A percentile compares a stretch with the other conserved stretches of the same genome.
phyloP scores from a whole-genome alignment of 2,888 invertebrate genomes.

The Lithophane semibrunnea region DNA sequence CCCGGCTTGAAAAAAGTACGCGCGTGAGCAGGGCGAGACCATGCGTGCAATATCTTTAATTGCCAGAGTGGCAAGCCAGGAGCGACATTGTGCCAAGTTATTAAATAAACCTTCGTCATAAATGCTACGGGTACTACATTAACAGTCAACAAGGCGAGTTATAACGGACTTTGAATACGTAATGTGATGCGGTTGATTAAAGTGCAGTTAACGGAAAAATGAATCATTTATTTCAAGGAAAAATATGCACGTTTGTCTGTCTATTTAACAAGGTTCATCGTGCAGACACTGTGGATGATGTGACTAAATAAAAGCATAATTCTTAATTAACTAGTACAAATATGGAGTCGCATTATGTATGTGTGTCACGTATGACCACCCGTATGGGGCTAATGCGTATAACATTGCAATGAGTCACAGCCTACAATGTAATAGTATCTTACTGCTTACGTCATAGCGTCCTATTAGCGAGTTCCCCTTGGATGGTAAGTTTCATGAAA shows the following conservation, averaged over 20 bases:
- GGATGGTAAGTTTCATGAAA: constrained; percentile 53
- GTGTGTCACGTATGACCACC: constrained; percentile 69
- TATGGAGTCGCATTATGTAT: constrained; percentile 59
- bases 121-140: constrained; percentile 62
- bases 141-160: constrained; percentile 68
- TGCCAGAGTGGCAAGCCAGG: constrained; percentile 53
- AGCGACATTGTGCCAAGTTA: constrained; percentile 56
- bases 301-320: constrained; percentile 39
- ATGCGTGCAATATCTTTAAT: constrained; percentile 68
- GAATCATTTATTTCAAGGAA: constrained; percentile 37
- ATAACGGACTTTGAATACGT: constrained; percentile 70
- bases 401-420: constrained; percentile 70
- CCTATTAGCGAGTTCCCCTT: constrained; percentile 66
- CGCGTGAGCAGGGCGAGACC: constrained; percentile 55
- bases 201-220: constrained; percentile 44
- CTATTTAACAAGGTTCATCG: constrained; percentile 16
- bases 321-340: constrained; percentile 52
- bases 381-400: constrained; percentile 67
- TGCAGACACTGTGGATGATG: constrained; percentile 27
- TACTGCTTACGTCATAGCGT: constrained; percentile 66
- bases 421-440: constrained; percentile 54
- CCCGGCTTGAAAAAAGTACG: constrained; percentile 66
- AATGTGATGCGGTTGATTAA: constrained; percentile 66
- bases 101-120: constrained; percentile 64
- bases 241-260: constrained; percentile 5